A percentile compares a stretch with the other conserved stretches of the same genome.
phyloP scores from a whole-genome alignment of 1,140 invertebrate species.

The Drosophila sechellia region DNA sequence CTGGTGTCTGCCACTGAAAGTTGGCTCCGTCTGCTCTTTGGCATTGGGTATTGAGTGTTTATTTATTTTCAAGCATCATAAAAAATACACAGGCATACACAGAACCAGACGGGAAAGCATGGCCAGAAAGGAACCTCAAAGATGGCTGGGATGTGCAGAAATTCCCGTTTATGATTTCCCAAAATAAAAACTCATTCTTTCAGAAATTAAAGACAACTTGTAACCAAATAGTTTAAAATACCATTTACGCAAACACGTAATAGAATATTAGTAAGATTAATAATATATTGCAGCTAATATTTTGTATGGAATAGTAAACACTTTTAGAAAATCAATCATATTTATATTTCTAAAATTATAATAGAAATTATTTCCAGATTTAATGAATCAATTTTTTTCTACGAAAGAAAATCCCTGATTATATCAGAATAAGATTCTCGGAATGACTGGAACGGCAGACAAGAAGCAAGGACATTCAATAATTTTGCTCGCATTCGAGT shows the following conservation, averaged over 20 bases:
- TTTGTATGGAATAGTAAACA: no score
- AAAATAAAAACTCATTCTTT: no score
- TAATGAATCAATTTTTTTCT: no score
- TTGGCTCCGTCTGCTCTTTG: conserved; percentile 73
- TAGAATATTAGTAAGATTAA: no score
- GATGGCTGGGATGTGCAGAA: neutral
- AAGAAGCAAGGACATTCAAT: conserved; percentile 62
- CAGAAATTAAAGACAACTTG: no score
- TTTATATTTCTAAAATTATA: no score
- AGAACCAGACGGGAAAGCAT: conserved; percentile 27
- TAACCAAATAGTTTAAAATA: neutral
- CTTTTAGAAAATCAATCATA: no score
- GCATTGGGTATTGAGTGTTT: conserved; percentile 79
- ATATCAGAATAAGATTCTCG: neutral
- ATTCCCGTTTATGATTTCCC: conserved; percentile 19
- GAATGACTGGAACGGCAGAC: conserved; percentile 13
- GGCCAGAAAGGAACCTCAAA: conserved; percentile 27
- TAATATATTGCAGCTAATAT: no score
- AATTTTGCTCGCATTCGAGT: conserved; percentile 63
- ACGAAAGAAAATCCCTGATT: neutral
- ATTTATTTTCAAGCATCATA: conserved; percentile 82
- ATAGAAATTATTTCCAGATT: neutral
- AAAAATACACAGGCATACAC: conserved; percentile 69
- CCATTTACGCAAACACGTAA: no score
- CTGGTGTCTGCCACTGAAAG: conserved; percentile 55